Evolutionary conservation across 1,140 invertebrate genomes (phyloP).

Genomic region (Oryctes rhinoceros): DNA sequence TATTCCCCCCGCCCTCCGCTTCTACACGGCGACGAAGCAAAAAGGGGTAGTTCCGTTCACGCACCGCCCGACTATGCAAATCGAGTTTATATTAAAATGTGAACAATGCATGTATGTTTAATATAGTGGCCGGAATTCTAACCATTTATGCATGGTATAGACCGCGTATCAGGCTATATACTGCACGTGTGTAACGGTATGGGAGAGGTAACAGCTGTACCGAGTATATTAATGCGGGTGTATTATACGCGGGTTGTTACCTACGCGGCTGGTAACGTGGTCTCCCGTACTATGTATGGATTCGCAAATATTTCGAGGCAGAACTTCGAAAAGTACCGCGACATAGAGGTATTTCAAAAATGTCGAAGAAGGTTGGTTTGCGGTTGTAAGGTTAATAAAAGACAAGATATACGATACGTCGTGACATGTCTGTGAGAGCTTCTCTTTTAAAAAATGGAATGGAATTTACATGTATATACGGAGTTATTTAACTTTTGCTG

Average conservation of each 20-base stretch:
- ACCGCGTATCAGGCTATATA: background rate
- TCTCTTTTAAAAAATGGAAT: no score
- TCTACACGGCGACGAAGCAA: background rate
- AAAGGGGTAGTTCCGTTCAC: background rate
- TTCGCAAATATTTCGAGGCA: no score
- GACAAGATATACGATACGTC: no score
- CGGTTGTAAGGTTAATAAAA: no score
- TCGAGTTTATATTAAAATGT: conserved; percentile 27
- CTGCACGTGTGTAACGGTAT: background rate
- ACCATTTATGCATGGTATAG: background rate
- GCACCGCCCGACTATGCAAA: background rate
- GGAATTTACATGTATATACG: no score
- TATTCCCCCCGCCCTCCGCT: background rate
- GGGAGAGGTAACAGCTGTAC: background rate
- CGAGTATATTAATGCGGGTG: background rate
- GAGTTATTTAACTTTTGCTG: no score
- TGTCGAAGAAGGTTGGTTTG: no score
- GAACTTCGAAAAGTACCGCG: no score
- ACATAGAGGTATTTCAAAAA: no score
- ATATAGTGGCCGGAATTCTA: conserved; percentile 18
- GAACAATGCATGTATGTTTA: conserved; percentile 37
- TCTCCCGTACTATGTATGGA: background rate
- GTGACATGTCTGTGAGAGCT: no score
- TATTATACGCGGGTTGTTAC: background rate
- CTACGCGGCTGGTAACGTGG: background rate